A percentile compares a stretch with the other conserved stretches of the same genome.
Conservation (phyloP, 2,888 invertebrate genomes). For the Baccha elongata region DNA sequence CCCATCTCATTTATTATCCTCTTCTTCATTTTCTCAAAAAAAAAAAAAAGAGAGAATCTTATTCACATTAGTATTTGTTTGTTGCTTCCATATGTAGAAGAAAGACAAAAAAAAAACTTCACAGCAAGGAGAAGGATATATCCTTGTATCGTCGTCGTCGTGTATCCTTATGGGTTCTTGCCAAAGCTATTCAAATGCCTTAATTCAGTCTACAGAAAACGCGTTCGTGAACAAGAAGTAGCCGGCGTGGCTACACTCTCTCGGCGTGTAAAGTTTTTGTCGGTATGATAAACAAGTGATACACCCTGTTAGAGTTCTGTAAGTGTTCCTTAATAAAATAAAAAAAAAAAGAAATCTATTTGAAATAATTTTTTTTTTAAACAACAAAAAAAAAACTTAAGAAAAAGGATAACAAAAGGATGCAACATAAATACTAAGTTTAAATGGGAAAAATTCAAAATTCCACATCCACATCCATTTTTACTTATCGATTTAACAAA, state of each 20-base stretch:
- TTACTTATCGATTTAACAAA: slow-evolving; percentile 70
- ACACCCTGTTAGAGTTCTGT: slow-evolving; percentile 83
- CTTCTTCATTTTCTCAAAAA: slow-evolving; percentile 19
- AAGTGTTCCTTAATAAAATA: slow-evolving; percentile 77
- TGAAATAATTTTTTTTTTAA: slow-evolving; percentile 21
- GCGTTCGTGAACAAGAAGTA: slow-evolving; percentile 83
- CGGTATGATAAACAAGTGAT: slow-evolving; percentile 83
- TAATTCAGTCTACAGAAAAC: slow-evolving; percentile 83
- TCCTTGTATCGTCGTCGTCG: slow-evolving; percentile 57
- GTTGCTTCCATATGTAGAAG: slow-evolving; percentile 24
- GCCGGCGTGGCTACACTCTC: slow-evolving; percentile 82
- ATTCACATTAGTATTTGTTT: slow-evolving; percentile 21
- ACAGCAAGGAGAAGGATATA: slow-evolving; percentile 43
- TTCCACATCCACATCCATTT: slow-evolving; percentile 6
- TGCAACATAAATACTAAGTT: slow-evolving; percentile 9
- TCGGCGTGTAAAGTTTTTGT: slow-evolving; percentile 82
- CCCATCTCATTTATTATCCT: slow-evolving; percentile 61
- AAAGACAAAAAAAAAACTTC: slow-evolving; percentile 21
- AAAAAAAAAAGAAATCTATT: slow-evolving; percentile 55
- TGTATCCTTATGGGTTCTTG: slow-evolving; percentile 61
- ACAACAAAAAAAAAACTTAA: not conserved
- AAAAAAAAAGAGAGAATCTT: slow-evolving; percentile 39
- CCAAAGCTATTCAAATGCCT: slow-evolving; percentile 60
- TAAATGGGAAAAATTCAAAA: not conserved
- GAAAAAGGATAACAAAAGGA: slow-evolving; percentile 31